Percentiles rank a stretch among this genome's conserved stretches.
Conservation (phyloP, 2,797 vertebrate species). For the Ptychadena robeensis region DNA sequence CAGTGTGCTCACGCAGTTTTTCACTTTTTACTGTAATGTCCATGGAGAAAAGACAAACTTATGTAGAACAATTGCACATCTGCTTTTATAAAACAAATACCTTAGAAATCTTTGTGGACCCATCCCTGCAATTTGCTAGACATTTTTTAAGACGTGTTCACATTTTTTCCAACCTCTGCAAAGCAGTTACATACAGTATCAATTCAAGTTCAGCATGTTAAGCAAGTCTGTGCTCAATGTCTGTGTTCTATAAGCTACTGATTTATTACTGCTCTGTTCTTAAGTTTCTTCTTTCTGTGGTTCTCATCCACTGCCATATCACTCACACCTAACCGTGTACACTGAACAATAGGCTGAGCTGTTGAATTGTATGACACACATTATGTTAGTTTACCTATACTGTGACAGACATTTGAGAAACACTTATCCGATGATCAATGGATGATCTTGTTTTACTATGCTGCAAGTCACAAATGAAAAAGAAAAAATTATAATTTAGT, state of each 20-base stretch:
- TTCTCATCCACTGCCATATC: conserved; percentile 59
- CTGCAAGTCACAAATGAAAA: conserved; percentile 39
- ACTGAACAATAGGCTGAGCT: conserved; percentile 65
- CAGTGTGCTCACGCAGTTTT: too few species aligned
- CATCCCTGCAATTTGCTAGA: background rate
- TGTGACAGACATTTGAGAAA: conserved; percentile 40
- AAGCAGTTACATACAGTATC: conserved; percentile 5
- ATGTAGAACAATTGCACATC: background rate
- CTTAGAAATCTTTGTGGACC: background rate
- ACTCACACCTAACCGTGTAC: conserved; percentile 64
- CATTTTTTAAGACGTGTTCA: background rate
- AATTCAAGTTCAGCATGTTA: background rate
- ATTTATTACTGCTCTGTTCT: conserved; percentile 21
- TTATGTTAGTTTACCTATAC: conserved; percentile 43
- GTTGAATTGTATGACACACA: conserved; percentile 65
- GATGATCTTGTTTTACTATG: conserved; percentile 31
- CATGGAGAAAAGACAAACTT: background rate
- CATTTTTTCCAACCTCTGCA: background rate
- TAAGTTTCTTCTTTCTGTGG: conserved; percentile 51
- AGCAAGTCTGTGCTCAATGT: background rate
- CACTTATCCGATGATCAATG: conserved; percentile 53
- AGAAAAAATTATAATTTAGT: conserved; percentile 39
- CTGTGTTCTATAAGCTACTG: background rate
- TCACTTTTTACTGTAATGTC: too few species aligned
- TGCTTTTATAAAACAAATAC: background rate